These are phyloP conservation scores for Drosophila tani DNA, from an alignment of 1,140 invertebrate genomes.

Conservation along the genomic window DNA sequence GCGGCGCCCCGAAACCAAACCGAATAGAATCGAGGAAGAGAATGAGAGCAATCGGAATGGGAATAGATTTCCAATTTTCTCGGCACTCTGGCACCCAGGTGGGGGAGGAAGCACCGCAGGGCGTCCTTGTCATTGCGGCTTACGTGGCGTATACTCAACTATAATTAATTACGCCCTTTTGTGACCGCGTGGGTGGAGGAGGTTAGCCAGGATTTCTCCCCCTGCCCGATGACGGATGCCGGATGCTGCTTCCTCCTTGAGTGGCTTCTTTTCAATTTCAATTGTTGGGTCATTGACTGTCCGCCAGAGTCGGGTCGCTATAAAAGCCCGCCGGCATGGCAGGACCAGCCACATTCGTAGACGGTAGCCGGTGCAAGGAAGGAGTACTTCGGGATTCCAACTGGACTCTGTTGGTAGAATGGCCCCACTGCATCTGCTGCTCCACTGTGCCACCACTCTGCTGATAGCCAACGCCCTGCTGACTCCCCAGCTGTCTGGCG, in stretches of 20 bases:
- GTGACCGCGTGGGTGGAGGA: conserved; percentile 8
- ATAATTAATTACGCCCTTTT: conserved; percentile 74
- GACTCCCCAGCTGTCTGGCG: conserved; percentile 42
- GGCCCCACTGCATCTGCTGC: conserved; percentile 69
- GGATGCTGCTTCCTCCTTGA: conserved; percentile 46
- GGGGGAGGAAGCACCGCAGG: conserved; percentile 68
- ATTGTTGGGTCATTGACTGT: conserved; percentile 68
- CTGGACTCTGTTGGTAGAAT: conserved; percentile 59
- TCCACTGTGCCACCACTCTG: conserved; percentile 68
- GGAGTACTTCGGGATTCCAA: conserved; percentile 15
- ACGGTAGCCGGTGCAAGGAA: conserved; percentile 15
- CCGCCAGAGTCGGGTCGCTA: conserved; percentile 28
- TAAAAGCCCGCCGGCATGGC: conserved; percentile 51
- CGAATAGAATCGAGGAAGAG: conserved; percentile 60
- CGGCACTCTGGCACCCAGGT: conserved; percentile 12
- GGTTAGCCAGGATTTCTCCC: conserved; percentile 12
- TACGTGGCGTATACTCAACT: conserved; percentile 68
- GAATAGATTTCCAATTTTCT: conserved; percentile 79
- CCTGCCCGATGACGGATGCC: background rate
- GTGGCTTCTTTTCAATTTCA: conserved; percentile 79
- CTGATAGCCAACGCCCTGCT: conserved; percentile 65
- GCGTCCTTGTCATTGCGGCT: conserved; percentile 49
- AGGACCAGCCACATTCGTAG: conserved; percentile 53
- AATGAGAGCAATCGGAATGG: conserved; percentile 25
- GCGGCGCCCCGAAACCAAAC: conserved; percentile 58